Evolutionary conservation across 1,140 invertebrate genomes (phyloP).

Genomic region (Maconellicoccus hirsutus): DNA sequence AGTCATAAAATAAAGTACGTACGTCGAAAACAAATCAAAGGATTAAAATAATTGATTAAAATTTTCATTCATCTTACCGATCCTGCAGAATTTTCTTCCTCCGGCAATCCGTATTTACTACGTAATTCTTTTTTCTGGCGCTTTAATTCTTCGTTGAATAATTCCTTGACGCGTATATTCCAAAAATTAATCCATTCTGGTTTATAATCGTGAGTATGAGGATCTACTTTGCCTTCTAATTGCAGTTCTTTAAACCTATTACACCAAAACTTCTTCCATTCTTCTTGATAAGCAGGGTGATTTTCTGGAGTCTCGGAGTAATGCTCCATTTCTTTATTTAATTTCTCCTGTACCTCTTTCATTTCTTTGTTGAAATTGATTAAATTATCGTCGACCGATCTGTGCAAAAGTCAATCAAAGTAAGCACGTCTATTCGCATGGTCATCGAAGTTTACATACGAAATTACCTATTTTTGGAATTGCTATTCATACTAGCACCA

Average conservation of each 20-base stretch:
- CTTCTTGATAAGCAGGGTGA: slow-evolving; percentile 68
- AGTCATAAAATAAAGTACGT: background rate
- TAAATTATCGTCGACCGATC: background rate
- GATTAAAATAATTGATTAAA: background rate
- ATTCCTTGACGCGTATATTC: slow-evolving; percentile 62
- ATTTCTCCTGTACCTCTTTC: slow-evolving; percentile 38
- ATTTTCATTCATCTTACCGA: background rate
- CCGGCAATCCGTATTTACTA: slow-evolving; percentile 32
- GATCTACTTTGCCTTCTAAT: slow-evolving; percentile 42
- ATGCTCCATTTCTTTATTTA: slow-evolving; percentile 48
- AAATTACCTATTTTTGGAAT: background rate
- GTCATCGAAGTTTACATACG: background rate
- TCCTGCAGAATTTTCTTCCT: slow-evolving; percentile 17
- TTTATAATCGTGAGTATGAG: slow-evolving; percentile 66
- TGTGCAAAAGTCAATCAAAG: background rate
- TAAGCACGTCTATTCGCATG: too few species aligned
- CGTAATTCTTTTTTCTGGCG: slow-evolving; percentile 44
- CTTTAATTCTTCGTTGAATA: slow-evolving; percentile 54
- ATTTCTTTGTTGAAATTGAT: slow-evolving; percentile 34
- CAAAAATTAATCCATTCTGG: slow-evolving; percentile 75
- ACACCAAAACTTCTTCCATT: slow-evolving; percentile 80
- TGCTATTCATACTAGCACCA: background rate
- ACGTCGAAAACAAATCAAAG: too few species aligned
- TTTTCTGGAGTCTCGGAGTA: slow-evolving; percentile 74
- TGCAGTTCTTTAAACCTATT: slow-evolving; percentile 61